Evolutionary conservation across 2,888 invertebrate species (phyloP).

Genomic region (Pachydiplax longipennis): DNA sequence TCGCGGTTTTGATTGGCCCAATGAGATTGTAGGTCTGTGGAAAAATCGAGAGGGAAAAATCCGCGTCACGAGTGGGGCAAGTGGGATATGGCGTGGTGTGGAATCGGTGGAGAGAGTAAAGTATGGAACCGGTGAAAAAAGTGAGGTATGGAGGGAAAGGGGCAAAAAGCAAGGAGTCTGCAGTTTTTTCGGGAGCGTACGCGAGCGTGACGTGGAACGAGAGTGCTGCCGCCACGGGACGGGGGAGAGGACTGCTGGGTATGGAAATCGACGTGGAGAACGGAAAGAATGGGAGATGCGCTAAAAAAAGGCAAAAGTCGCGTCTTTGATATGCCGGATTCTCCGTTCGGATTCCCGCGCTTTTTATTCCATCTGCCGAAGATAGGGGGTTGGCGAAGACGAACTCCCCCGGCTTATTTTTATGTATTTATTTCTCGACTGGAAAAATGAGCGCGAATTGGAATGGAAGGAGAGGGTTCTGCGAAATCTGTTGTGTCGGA

Average conservation of each 20-base stretch:
- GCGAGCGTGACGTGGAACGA: conserved; percentile 10
- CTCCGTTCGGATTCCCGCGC: background rate
- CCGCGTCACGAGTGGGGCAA: background rate
- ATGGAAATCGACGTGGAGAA: background rate
- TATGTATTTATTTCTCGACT: background rate
- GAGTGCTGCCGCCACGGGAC: background rate
- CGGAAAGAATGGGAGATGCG: background rate
- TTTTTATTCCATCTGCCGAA: background rate
- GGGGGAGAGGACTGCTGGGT: background rate
- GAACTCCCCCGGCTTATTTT: background rate
- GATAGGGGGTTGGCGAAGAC: background rate
- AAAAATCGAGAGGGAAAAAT: background rate
- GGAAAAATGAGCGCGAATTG: background rate
- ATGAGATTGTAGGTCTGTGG: background rate
- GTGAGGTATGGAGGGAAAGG: background rate
- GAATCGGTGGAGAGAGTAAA: background rate
- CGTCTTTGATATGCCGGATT: background rate
- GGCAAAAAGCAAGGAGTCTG: conserved; percentile 21
- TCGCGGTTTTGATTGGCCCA: background rate
- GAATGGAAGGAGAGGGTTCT: background rate
- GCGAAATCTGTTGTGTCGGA: background rate
- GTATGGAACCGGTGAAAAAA: background rate
- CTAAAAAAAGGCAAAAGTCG: background rate
- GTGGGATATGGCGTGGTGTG: background rate
- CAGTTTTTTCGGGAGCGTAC: background rate